Base-by-base conservation (phyloP, 2,888 invertebrate species). In the Bugulina stolonifera region DNA sequence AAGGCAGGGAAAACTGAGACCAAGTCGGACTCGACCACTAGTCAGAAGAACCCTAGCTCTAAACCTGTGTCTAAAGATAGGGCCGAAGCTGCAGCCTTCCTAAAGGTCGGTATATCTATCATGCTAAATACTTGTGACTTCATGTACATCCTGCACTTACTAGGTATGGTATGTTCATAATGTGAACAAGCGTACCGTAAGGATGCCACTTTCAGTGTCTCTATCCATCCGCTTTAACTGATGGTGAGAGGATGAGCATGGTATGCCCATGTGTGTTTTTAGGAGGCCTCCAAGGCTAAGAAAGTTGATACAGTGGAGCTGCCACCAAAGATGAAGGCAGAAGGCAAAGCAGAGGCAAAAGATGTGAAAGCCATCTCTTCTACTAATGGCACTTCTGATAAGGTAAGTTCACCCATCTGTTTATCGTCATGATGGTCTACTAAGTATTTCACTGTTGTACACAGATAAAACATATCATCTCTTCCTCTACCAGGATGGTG, bases 71-170 rank as follows among this genome's bases (percentile, higher is more conserved):
- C 14, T n/a, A 64, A 64, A 32, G 64, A 64, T 14, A 27, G 64
- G 64, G 64, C 32, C 14, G 64, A 64, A 64, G 64, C 64, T 27
- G 64, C 64, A 27, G 32, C 27, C 34, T 64, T 64, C 32, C 64
- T 64, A 27, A 64, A 64, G 64, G 64, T 64, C 10, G 3, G 43
- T 43, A 43, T 10, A 43, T n/a, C n/a, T n/a, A n/a, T n/a, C n/a
- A n/a, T n/a, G n/a, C n/a, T n/a, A n/a, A n/a, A n/a, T n/a, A n/a
- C n/a, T n/a, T n/a, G n/a, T n/a, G n/a, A n/a, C n/a, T n/a, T n/a
- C n/a, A n/a, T n/a, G n/a, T n/a, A n/a, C n/a, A n/a, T n/a, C n/a
- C n/a, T n/a, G n/a, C n/a, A n/a, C n/a, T n/a, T n/a, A n/a, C n/a
- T n/a, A n/a, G n/a, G n/a, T n/a, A n/a, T n/a, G n/a, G n/a, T n/a